Evolutionary conservation across 2,888 invertebrate species (phyloP).

Genomic region (Hyposoter didymator): DNA sequence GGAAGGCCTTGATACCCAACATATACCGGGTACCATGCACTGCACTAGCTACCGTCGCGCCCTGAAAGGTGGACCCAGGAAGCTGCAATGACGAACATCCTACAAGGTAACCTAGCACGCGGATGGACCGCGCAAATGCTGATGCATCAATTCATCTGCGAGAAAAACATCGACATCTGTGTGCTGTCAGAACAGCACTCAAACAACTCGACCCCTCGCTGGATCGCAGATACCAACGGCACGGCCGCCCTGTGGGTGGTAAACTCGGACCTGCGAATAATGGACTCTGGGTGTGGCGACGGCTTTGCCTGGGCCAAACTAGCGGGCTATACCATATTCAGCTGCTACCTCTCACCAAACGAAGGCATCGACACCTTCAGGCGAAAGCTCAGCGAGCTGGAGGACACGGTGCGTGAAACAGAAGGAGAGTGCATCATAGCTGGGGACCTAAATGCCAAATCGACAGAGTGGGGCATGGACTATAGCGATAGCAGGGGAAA

Average conservation of each 20-base stretch:
- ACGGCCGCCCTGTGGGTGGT: conserved; percentile 54
- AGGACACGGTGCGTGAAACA: conserved; percentile 40
- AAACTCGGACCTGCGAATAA: not conserved
- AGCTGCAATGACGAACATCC: too few species aligned
- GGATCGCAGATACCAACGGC: conserved; percentile 36
- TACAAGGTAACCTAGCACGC: too few species aligned
- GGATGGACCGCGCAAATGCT: conserved; percentile 9
- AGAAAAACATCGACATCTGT: conserved; percentile 46
- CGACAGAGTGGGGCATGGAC: conserved; percentile 65
- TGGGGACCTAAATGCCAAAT: conserved; percentile 65
- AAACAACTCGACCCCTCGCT: not conserved
- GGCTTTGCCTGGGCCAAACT: conserved; percentile 55
- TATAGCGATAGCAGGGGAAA: conserved; percentile 33
- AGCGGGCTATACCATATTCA: conserved; percentile 36
- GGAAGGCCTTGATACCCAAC: too few species aligned
- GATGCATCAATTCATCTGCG: conserved; percentile 30
- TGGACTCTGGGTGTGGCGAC: conserved; percentile 17
- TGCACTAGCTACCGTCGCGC: too few species aligned
- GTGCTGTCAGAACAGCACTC: conserved; percentile 58
- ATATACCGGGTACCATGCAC: too few species aligned
- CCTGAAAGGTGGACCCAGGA: too few species aligned
- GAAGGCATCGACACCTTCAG: conserved; percentile 38
- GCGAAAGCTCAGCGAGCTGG: conserved; percentile 39
- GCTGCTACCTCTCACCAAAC: conserved; percentile 65
- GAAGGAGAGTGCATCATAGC: conserved; percentile 60